Evolutionary conservation across 2,113 vertebrate species (phyloP), one percentile per base, ranked within the genome.

Genomic region (Thermophis baileyi): DNA sequence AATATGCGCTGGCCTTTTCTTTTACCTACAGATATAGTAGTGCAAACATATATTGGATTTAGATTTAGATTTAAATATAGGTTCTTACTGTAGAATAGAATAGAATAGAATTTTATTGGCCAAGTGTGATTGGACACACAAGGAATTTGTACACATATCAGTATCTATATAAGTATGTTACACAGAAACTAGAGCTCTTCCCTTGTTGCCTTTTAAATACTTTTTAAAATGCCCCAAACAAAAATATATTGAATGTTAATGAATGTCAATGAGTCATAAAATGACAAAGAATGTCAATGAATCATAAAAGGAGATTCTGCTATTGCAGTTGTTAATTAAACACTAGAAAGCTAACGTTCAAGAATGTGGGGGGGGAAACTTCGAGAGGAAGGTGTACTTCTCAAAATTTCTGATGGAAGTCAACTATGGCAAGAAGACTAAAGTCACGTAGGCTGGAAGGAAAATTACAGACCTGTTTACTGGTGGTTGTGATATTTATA

Each of bases 371-470:
- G 20, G 4, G 90, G 85, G 89, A 6, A 5, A 14, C 4, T 35
- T 35, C 6, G 63, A 35, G 12, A 74, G 46, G 54, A 30, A 81
- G 49, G 27, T 47, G 20, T n/a, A 86, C 53, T 91, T 93, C 92
- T 86, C 92, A 93, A 60, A 93, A 24, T 27, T 44, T 89, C 54
- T n/a, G 74, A 46, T 57, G 35, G 16, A 44, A 24, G 30, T 2
- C 51, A 35, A 30, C 89, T 86, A 35, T 47, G 49, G 69, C 88
- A 91, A n/a, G 63, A 63, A 63, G 6, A 63, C 20, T 47, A 12
- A 86, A 89, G 46, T 35, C 69, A 86, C 25, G 50, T 60, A 93
- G 69, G 69, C 90, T 93, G n/a, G n/a, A 89, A 53, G 53, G 14
- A 12, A 60, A 91, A 60, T 20, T 40, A 55, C 22, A 89, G 90